These are phyloP conservation scores for Anoura caudifer DNA, from an alignment of 2,113 vertebrate species.

Conservation along the genomic window DNA sequence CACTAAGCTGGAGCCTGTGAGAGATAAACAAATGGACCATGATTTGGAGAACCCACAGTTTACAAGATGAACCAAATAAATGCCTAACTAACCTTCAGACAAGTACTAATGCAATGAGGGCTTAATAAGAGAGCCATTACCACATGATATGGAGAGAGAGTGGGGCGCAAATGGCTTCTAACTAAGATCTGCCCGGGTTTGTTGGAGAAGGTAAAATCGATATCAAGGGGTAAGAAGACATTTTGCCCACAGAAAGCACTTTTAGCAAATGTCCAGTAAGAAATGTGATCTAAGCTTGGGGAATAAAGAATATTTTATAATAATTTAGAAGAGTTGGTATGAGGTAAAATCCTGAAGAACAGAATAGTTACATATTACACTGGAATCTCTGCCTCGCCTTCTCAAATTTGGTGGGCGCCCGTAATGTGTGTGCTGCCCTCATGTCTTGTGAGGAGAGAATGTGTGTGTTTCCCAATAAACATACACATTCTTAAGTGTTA, in stretches of 20 bases:
- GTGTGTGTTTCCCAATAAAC: not conserved
- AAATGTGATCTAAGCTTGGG: not conserved
- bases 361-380: not conserved
- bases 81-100: not conserved
- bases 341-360: not conserved
- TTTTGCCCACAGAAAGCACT: not conserved
- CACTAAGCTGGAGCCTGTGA: not conserved
- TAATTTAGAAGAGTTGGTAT: not conserved
- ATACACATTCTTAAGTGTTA: not conserved
- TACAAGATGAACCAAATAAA: constrained; percentile 4
- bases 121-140: not conserved
- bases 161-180: not conserved
- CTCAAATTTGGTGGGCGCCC: not conserved
- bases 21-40: not conserved
- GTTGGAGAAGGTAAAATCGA: not conserved
- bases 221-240: not conserved
- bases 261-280: not conserved
- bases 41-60: not conserved
- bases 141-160: not conserved
- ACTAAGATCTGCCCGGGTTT: not conserved
- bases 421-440: not conserved
- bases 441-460: not conserved
- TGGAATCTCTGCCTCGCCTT: not conserved
- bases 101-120: not conserved
- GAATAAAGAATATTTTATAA: not conserved